A percentile compares a stretch with the other conserved stretches of the same genome.
phyloP scores from a whole-genome alignment of 1,140 invertebrate genomes.

The Aethina tumida region DNA sequence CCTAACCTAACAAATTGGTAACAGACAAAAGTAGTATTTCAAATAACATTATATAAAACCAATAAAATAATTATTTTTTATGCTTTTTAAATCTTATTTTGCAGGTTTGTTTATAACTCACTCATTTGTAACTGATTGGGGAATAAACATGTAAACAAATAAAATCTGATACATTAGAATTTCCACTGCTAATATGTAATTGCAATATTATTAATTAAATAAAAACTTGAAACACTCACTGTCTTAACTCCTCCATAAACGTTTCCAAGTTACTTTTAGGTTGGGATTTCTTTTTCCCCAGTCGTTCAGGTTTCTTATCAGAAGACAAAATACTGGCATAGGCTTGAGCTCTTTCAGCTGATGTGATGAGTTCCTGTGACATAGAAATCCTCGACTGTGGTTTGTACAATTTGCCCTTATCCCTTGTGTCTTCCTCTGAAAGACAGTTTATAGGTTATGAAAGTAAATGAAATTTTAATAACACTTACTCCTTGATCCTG shows the following conservation, averaged over 20 bases:
- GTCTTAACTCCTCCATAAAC: slow-evolving; percentile 32
- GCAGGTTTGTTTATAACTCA: too few species aligned
- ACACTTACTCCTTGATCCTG: slow-evolving; percentile 73
- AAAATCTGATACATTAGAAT: slow-evolving; percentile 6
- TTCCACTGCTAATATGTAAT: too few species aligned
- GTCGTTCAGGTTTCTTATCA: slow-evolving; percentile 52
- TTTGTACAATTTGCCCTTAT: slow-evolving; percentile 89
- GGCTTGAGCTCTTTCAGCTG: slow-evolving; percentile 53
- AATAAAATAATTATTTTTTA: too few species aligned
- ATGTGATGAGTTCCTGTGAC: slow-evolving; percentile 36
- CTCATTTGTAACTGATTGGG: too few species aligned
- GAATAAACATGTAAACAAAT: too few species aligned
- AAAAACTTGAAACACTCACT: slow-evolving; percentile 19
- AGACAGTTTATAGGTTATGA: slow-evolving; percentile 15
- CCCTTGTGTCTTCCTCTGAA: slow-evolving; percentile 75
- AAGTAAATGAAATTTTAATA: slow-evolving; percentile 1
- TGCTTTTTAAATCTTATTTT: too few species aligned
- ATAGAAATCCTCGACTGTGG: slow-evolving; percentile 70
- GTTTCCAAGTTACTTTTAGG: slow-evolving; percentile 91
- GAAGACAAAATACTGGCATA: slow-evolving; percentile 58
- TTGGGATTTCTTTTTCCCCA: slow-evolving; percentile 67
- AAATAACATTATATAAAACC: too few species aligned
- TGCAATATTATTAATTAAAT: too few species aligned
- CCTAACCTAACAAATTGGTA: too few species aligned
- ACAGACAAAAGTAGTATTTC: too few species aligned